Evolutionary conservation across 2,113 vertebrate species (phyloP), one percentile per base, ranked within the genome.

Genomic region (Tringa solitaria): DNA sequence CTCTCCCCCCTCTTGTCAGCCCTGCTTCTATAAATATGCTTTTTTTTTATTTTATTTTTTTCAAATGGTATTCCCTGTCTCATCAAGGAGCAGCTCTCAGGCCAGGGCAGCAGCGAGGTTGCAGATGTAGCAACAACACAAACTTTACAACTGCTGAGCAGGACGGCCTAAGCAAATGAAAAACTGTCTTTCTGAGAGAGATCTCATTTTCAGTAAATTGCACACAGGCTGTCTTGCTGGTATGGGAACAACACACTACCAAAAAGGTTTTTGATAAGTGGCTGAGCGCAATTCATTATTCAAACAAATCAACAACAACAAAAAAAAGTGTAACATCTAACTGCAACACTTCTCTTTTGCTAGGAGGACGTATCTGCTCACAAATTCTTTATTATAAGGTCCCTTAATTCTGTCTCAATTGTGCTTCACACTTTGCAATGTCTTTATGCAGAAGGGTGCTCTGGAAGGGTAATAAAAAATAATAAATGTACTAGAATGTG

Each of bases 21-120:
- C 73, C 74, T 90, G 64, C 53, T 92, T 95, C 92, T 92, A 50
- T 84, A 90, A 96, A 95, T 95, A 95, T 78, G 78, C n/a, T 60
- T 81, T 81, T n/a, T 53, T 61, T 26, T 57, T 33, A 20, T 77
- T 45, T 39, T 30, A 35, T 65, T 87, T 39, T 67, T 88, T 87
- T 73, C 10, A 3, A 84, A 76, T 90, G 63, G 59, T 85, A 74
- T 97, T 88, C 90, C 70, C 82, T 59, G 45, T 27, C 50, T 92
- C 37, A 57, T 82, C 61, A 79, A 91, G 89, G 61, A 61, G n/a
- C 64, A 64, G 61, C 26, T 57, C 57, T 72, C 84, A 89, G 57
- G 21, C 73, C 82, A 65, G 79, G 35, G 61, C 68, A 92, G 72
- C 68, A 53, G 76, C 61, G 70, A 64, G 64, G 39, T 17, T 78